phyloP scores from a whole-genome alignment of 37 sponge, comb jelly and placozoan genomes.

The Sycon ciliatum region DNA sequence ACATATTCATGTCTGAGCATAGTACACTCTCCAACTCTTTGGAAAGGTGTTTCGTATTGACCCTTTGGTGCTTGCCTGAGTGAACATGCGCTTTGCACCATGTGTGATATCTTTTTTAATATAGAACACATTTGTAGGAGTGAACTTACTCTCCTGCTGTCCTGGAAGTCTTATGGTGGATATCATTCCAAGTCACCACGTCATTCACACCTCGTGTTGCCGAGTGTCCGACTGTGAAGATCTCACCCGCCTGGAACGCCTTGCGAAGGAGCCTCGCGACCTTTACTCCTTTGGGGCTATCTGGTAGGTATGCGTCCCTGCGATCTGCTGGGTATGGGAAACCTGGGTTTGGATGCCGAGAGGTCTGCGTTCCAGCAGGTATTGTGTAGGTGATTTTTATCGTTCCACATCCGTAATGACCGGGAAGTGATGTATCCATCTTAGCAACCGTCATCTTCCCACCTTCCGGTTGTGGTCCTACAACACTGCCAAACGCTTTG shows the following conservation, averaged over 20 bases:
- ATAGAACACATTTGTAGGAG: neutral
- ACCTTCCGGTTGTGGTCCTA: conserved; percentile 47
- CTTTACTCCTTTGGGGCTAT: conserved; percentile 47
- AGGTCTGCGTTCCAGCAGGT: conserved; percentile 44
- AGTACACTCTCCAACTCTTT: too few relatives aligned
- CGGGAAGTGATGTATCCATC: conserved; percentile 28
- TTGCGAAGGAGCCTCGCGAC: conserved; percentile 42
- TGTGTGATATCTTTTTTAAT: neutral
- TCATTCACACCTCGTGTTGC: conserved; percentile 34
- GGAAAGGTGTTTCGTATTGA: too few relatives aligned
- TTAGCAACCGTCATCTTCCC: conserved; percentile 23
- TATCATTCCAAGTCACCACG: conserved; percentile 59
- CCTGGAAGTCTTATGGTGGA: conserved; percentile 61
- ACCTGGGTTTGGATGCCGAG: conserved; percentile 63
- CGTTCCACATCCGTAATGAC: conserved; percentile 37
- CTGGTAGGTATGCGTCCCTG: conserved; percentile 57
- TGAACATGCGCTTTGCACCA: neutral
- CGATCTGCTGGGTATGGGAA: conserved; percentile 29
- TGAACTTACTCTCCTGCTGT: conserved; percentile 37
- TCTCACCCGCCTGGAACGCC: conserved; percentile 43
- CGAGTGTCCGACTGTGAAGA: conserved; percentile 60
- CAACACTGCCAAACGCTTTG: conserved; percentile 28
- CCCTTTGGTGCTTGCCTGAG: too few relatives aligned
- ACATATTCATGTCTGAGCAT: conserved; percentile 13
- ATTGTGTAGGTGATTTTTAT: conserved; percentile 49